Evolutionary conservation across 2,888 invertebrate genomes (phyloP), one percentile per base, ranked within the genome.

Genomic region (Leptopterna dolabrata): DNA sequence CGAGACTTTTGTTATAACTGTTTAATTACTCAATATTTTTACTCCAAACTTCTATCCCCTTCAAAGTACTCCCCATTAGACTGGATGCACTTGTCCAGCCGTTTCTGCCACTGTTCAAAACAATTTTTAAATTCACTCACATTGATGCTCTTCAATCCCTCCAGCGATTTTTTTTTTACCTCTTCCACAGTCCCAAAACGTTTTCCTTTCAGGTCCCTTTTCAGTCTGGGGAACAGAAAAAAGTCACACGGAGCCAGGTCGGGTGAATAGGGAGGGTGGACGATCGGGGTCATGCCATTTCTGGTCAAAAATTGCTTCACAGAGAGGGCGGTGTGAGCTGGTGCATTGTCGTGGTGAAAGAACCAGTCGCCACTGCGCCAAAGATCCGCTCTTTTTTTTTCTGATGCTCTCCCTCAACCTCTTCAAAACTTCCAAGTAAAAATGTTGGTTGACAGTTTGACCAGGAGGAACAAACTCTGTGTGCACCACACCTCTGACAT

Each of bases 401-500:
- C 88, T 86, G 76, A 90, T 89, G 86, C 82, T 89, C 55, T 90
- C 88, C 84, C 89, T 87, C 88, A 89, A 88, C 82, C 88, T 86
- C 87, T 87, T 89, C 86, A n/a, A n/a, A n/a, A n/a, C n/a, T n/a
- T n/a, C n/a, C n/a, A n/a, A n/a, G n/a, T n/a, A n/a, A n/a, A n/a
- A 90, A 88, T 36, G 19, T 47, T 88, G 24, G 73, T 90, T 89
- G 29, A 90, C 89, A 24, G 89, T 89, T 83, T 88, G 73, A 70
- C 89, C 89, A 45, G 87, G 55, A 11, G 89, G 89, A 80, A 89
- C 89, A 85, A 90, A 90, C 80, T 90, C 88, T 63, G 16, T n/a
- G 45, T 89, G 87, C 86, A 90, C 89, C 16, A 90, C 87, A 36
- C 89, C 88, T 51, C 70, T 6, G n/a, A 6, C 30, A 78, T 78